Evolutionary conservation across 1,140 invertebrate species (phyloP), one percentile per base, ranked within the genome.

Genomic region (Megalonaias nervosa): DNA sequence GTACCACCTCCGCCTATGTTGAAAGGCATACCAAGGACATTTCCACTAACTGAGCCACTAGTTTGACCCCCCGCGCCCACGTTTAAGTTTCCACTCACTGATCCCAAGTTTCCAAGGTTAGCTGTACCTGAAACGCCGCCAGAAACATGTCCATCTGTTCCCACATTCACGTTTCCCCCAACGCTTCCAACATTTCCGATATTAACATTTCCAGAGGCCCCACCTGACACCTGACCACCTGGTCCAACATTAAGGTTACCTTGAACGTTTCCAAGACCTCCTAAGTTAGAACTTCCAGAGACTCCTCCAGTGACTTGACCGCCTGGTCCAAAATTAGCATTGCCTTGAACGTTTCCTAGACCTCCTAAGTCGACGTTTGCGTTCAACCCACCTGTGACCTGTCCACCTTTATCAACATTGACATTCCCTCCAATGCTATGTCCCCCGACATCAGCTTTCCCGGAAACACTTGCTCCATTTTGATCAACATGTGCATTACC

Each of bases 351-450:
- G 48, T 67, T 74, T 57, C 57, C 14, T 16, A 17, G 62, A 12
- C 72, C 72, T 31, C 55, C 48, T 26, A 26, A 2, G 16, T 38
- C 23, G 13, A 67, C 61, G 21, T 26, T 23, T 14, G 62, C 72
- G 15, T 48, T 58, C 21, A 67, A 38, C 1, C 62, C 62, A 23
- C 72, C 72, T 6, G 62, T 66, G 9, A 66, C 21, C n/a, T 67
- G 64, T 11, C 72, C 72, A 21, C 55, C 58, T 23, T 58, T 17
- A 19, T 67, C 64, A 23, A 74, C 31, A n/a, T 74, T 67, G 16
- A 74, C 23, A 57, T 74, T 65, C 15, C 62, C 72, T 58, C 62
- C 23, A 48, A 74, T 38, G 55, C 55, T 66, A 23, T 48, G 62
- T 19, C 62, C 62, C 14, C 72, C 72, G 23, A 65, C 64, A 23